Evolutionary conservation across 1,140 invertebrate genomes (phyloP), one percentile per base, ranked within the genome.

Genomic region (Luehdorfia chinensis): DNA sequence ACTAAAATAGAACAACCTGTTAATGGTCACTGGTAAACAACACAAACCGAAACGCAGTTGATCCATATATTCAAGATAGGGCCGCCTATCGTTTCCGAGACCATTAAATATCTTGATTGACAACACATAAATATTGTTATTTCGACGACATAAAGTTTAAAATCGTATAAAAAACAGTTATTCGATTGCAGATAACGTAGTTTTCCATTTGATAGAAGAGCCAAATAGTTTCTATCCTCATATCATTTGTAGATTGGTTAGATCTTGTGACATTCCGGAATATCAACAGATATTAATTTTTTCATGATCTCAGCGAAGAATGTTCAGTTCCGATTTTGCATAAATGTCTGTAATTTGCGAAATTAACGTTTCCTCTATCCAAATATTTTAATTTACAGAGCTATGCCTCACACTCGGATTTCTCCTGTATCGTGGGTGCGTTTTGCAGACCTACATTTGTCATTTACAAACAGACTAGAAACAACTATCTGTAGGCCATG

Each of bases 51-150:
- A 69, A 73, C 70, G 74, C 77, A 75, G 77, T 78, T 77, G 75
- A 81, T 76, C 77, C 75, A 76, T 81, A 77, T 66, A 70, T 72
- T 68, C 59, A 72, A 74, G 62, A 72, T 75, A 71, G 73, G 75
- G 67, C 66, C 62, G 50, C 34, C 66, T 58, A 65, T 64, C 47
- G 53, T 59, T 59, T 57, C 58, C 53, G 33, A 61, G 39, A 39
- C 47, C 41, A 56, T 56, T 62, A 37, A 36, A 43, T 45, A 57
- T 50, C 15, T 56, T 27, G 23, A 58, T 53, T 14, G 30, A 54
- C 37, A 47, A 33, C 36, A 15, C 28, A 5, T 32, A 33, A 59
- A 48, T 32, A 55, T 41, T 43, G 53, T 59, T 73, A 70, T 55
- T 8, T 19, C 50, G 15, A 57, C 0, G 31, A 1, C 2, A 49